Evolutionary conservation across 2,888 invertebrate genomes (phyloP).

Genomic region (Pandemis cinnamomeana): DNA sequence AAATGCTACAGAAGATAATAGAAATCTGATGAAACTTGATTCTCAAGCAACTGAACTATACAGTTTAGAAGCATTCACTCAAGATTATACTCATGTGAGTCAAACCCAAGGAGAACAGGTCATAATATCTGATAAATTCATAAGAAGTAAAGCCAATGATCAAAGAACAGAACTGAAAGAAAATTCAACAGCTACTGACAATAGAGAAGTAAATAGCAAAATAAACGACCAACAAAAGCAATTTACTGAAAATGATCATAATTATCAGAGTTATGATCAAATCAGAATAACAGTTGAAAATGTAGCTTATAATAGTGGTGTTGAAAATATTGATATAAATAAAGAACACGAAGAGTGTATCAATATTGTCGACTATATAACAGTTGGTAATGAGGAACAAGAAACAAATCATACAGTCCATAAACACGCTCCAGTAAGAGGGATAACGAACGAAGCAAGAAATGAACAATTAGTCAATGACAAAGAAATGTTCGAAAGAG

Average conservation of each 20-base stretch:
- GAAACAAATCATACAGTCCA: background rate
- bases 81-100: constrained; percentile 57
- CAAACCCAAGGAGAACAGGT: constrained; percentile 56
- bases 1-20: constrained; percentile 11
- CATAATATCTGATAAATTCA: constrained; percentile 50
- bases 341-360: background rate
- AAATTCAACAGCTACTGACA: background rate
- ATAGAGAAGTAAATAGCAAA: background rate
- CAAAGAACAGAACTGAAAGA: background rate
- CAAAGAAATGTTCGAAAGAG: constrained; percentile 31
- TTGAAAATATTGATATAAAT: background rate
- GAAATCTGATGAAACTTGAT: constrained; percentile 40
- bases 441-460: constrained; percentile 13
- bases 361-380: constrained; percentile 1
- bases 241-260: background rate
- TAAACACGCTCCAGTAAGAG: background rate
- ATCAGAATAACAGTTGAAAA: background rate
- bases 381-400: background rate
- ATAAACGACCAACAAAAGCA: background rate
- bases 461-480: constrained; percentile 24
- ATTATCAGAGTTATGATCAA: background rate
- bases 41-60: constrained; percentile 52
- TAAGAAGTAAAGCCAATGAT: constrained; percentile 41
- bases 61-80: constrained; percentile 49
- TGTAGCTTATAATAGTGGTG: background rate